Conservation (phyloP, 2,888 invertebrate genomes). For the Drosophila subsilvestris region DNA sequence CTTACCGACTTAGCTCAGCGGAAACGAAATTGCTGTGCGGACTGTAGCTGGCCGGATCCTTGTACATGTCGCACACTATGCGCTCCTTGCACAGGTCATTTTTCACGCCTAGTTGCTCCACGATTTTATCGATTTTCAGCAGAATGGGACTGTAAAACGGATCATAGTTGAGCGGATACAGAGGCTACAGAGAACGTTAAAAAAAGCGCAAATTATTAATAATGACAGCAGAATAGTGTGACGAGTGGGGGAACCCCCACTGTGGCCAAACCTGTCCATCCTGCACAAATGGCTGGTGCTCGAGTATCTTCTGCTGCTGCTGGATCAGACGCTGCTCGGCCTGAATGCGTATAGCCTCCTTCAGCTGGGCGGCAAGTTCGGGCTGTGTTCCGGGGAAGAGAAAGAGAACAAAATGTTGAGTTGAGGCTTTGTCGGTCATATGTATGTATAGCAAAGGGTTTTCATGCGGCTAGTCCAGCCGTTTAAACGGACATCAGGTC, state of each 20-base stretch:
- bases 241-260: not conserved
- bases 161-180: constrained; percentile 84
- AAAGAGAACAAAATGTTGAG: not conserved
- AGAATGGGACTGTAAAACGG: constrained; percentile 92
- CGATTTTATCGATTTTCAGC: constrained; percentile 90
- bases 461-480: not conserved
- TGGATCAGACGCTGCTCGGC: constrained; percentile 86
- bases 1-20: constrained; percentile 94
- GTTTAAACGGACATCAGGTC: constrained; percentile 4
- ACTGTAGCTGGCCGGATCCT: constrained; percentile 91
- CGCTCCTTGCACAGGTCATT: constrained; percentile 91
- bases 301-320: constrained; percentile 87
- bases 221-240: not conserved
- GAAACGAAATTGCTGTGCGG: constrained; percentile 95
- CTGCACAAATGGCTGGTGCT: constrained; percentile 84
- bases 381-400: constrained; percentile 61
- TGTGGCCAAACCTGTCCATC: constrained; percentile 80
- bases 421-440: constrained; percentile 9
- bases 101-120: constrained; percentile 88
- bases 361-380: constrained; percentile 85
- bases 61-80: constrained; percentile 93
- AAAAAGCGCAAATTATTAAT: constrained; percentile 22
- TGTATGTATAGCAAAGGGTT: constrained; percentile 19
- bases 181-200: constrained; percentile 68
- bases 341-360: constrained; percentile 86